phyloP scores from a whole-genome alignment of 2,797 vertebrate species.

The Pachyuromys duprasi region DNA sequence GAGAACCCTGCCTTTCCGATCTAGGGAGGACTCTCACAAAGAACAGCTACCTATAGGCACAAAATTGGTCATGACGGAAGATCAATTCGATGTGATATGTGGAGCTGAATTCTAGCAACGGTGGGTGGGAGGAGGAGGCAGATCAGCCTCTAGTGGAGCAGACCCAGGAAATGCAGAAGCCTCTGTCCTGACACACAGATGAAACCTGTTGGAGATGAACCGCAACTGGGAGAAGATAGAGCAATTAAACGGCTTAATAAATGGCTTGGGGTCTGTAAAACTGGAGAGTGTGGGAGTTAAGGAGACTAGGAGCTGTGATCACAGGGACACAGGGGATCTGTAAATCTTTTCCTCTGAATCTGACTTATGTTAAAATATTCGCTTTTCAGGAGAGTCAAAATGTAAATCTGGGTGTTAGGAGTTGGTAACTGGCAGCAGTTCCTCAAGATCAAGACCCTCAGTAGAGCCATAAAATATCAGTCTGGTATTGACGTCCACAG shows the following conservation, averaged over 20 bases:
- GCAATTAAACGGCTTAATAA: conserved; percentile 74
- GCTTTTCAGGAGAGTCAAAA: conserved; percentile 65
- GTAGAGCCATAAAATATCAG: conserved; percentile 53
- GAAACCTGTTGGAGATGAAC: conserved; percentile 28
- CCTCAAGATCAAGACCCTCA: conserved; percentile 54
- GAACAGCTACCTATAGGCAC: conserved; percentile 18
- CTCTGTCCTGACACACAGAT: conserved; percentile 23
- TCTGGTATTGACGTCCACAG: neutral
- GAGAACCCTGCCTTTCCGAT: neutral
- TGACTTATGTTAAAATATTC: conserved; percentile 79
- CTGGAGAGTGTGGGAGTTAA: conserved; percentile 33
- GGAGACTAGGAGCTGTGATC: conserved; percentile 62
- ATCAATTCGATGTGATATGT: neutral
- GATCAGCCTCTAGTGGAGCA: neutral
- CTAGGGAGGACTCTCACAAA: neutral
- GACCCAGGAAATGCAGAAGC: conserved; percentile 27
- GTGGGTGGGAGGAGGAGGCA: neutral
- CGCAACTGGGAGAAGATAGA: conserved; percentile 27
- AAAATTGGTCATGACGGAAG: conserved; percentile 48
- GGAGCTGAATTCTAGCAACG: neutral
- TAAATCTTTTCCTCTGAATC: conserved; percentile 71
- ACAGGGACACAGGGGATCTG: conserved; percentile 51
- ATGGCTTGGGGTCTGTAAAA: conserved; percentile 50
- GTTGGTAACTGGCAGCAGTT: conserved; percentile 53
- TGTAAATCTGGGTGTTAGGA: conserved; percentile 65